Percentiles rank a stretch among this genome's conserved stretches.
Evolutionary conservation across 2,888 invertebrate genomes (phyloP).

Genomic region (Anthophora plumipes): DNA sequence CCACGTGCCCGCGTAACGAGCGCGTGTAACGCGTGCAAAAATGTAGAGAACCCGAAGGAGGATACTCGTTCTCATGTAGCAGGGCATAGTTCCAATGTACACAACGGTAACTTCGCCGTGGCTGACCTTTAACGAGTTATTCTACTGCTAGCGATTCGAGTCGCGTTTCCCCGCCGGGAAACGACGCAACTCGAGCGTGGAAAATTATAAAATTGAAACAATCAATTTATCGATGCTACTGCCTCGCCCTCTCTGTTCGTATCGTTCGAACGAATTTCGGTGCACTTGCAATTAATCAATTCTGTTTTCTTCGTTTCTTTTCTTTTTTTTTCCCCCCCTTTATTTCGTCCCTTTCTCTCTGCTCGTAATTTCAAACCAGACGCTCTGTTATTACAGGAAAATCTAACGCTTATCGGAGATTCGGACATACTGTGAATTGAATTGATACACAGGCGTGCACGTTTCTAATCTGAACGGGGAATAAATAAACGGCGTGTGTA

Average conservation of each 20-base stretch:
- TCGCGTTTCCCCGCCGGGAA: conserved; percentile 13
- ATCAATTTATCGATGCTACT: conserved; percentile 14
- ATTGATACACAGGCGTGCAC: background rate
- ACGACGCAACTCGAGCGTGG: conserved; percentile 9
- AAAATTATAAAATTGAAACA: conserved; percentile 35
- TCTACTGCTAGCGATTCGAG: conserved; percentile 45
- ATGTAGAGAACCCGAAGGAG: conserved; percentile 6
- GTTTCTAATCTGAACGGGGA: background rate
- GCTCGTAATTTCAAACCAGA: no score
- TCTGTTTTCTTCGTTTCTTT: no score
- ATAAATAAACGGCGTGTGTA: conserved; percentile 11
- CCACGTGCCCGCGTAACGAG: background rate
- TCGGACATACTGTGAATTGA: background rate
- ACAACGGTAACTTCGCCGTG: conserved; percentile 34
- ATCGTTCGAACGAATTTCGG: background rate
- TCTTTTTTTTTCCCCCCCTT: no score
- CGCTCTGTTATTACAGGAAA: background rate
- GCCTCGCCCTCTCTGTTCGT: background rate
- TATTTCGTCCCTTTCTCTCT: background rate
- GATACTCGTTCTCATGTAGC: conserved; percentile 16
- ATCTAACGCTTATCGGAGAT: background rate
- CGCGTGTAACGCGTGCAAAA: conserved; percentile 1
- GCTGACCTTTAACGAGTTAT: conserved; percentile 49
- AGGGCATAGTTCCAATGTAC: conserved; percentile 32
- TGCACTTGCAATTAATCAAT: conserved; percentile 5